Base-by-base conservation (phyloP, 1,140 invertebrate species). In the Pogonus chalceus region DNA sequence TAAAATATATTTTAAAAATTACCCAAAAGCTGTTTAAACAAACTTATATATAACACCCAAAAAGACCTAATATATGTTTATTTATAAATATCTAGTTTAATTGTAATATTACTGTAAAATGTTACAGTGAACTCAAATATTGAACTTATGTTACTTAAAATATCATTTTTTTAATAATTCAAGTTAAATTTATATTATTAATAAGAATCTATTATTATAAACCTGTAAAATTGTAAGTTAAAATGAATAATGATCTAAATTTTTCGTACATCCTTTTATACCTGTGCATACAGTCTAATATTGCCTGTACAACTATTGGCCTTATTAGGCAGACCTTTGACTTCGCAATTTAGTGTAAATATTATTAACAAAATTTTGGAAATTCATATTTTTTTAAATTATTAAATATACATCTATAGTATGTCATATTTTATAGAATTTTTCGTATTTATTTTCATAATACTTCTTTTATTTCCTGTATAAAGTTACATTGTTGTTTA, bases 281-380 rank as follows among this genome's bases (percentile, higher is more conserved):
- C 49, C 18, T 18, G 20, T 35, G 20, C 23, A 18, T 24, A 23
- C 18, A 31, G 23, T 35, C 4, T 20, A 35, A 2, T 7, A 16
- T 20, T 35, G 49, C 9, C 14, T 23, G 26, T 12, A 7, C 9
- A 31, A 12, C 2, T 20, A 22, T 31, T 49, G 59, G 58, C 58
- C 62, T 63, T 64, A 64, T 65, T 60, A 60, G 64, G 60, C 51
- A 60, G 56, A 60, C 56, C 60, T 61, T 62, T 62, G 57, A 23
- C 18, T 54, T 23, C 18, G 10, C 31, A 31, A 31, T 31, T 7
- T 31, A 31, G 26, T 49, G 24, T 21, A 14, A 54, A 24, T 21
- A 48, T 18, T 22, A 24, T 18, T 3, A 48, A 48, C 26, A 47
- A 20, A 26, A 47, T 24, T n/a, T 48, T 18, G 56, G 52, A 57